phyloP scores from a whole-genome alignment of 2,113 vertebrate genomes.

The Brachypodius melanocephalos region DNA sequence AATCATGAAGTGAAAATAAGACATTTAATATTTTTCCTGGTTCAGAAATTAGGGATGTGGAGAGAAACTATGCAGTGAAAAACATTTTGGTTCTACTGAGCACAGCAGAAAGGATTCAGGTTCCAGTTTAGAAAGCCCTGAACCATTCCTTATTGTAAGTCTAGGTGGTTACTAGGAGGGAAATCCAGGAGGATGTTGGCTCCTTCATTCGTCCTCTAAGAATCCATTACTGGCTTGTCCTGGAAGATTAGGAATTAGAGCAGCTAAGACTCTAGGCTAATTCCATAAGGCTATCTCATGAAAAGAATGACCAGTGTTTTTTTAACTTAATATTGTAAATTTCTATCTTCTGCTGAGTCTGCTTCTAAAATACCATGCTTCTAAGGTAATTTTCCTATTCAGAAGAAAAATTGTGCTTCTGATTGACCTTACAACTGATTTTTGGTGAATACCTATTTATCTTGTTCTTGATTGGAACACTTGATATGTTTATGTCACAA shows the following conservation, averaged over 20 bases:
- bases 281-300: not conserved
- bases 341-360: not conserved
- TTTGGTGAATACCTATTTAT: not conserved
- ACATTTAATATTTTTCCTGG: not conserved
- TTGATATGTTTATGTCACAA: not conserved
- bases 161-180: not conserved
- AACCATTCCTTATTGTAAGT: not conserved
- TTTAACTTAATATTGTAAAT: not conserved
- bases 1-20: not conserved
- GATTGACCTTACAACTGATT: not conserved
- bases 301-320: not conserved
- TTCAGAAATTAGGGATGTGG: not conserved
- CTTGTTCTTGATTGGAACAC: not conserved
- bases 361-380: not conserved
- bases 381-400: not conserved
- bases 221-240: not conserved
- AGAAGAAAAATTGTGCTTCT: not conserved
- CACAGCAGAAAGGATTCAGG: not conserved
- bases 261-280: not conserved
- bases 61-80: not conserved
- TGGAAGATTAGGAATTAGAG: not conserved
- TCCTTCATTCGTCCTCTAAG: not conserved
- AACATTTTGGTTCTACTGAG: not conserved
- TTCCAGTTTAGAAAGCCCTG: not conserved
- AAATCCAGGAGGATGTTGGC: not conserved